phyloP scores from a whole-genome alignment of 2,113 vertebrate genomes.

The Myiozetetes cayanensis region DNA sequence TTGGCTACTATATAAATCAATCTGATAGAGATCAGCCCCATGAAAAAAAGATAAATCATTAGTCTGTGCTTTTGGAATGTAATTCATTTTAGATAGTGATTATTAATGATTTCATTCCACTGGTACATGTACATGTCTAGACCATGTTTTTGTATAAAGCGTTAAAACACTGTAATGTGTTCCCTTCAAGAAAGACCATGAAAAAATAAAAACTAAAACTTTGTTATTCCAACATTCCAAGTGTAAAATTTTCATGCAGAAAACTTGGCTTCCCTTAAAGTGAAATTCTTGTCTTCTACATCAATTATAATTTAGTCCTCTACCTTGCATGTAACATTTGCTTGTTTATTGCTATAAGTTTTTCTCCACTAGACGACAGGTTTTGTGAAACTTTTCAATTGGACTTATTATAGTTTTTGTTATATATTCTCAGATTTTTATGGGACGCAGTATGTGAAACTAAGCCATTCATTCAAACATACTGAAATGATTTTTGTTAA shows the following conservation, averaged over 20 bases:
- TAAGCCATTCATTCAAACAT: background rate
- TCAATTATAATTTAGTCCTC: background rate
- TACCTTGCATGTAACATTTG: background rate
- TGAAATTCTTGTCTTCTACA: background rate
- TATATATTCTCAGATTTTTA: background rate
- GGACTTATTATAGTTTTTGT: background rate
- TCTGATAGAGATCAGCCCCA: slow-evolving; percentile 97
- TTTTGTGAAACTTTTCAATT: background rate
- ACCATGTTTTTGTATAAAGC: slow-evolving; percentile 73
- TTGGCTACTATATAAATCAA: slow-evolving; percentile 99
- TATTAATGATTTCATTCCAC: slow-evolving; percentile 99
- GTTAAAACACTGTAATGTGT: slow-evolving; percentile 57
- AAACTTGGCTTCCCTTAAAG: background rate
- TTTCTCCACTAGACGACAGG: background rate
- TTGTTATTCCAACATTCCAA: background rate
- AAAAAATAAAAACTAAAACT: slow-evolving; percentile 49
- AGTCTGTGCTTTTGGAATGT: slow-evolving; percentile 87
- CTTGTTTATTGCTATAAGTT: background rate
- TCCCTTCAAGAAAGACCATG: slow-evolving; percentile 40
- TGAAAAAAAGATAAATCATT: slow-evolving; percentile 97
- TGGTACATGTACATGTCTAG: slow-evolving; percentile 85
- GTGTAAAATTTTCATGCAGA: background rate
- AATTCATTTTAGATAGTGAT: slow-evolving; percentile 97
- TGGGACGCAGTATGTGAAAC: background rate
- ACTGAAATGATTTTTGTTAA: background rate